Conservation (phyloP, 2,113 vertebrate species). For the Malurus alboscapulatus region DNA sequence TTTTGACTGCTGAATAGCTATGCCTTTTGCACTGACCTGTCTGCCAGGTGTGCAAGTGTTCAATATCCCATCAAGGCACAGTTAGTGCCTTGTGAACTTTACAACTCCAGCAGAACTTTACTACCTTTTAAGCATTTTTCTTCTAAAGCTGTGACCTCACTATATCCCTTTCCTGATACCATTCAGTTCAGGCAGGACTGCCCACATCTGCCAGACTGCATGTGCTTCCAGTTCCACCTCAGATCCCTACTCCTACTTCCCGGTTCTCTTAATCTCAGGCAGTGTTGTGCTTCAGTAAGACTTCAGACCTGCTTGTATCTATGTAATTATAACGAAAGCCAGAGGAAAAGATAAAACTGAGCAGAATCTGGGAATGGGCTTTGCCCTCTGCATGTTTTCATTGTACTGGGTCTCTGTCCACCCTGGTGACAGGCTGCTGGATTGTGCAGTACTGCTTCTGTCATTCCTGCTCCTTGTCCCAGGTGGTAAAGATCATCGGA, state of each 20-base stretch:
- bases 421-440: neutral
- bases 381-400: neutral
- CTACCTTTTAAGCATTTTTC: neutral
- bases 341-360: neutral
- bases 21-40: neutral
- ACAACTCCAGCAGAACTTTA: neutral
- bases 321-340: neutral
- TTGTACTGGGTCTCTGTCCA: neutral
- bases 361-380: neutral
- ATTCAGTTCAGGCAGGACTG: neutral
- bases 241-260: neutral
- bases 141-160: neutral
- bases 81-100: neutral
- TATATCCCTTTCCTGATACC: neutral
- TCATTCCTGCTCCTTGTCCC: neutral
- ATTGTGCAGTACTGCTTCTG: neutral
- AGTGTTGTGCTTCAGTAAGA: neutral
- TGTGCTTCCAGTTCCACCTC: neutral
- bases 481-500: neutral
- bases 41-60: neutral
- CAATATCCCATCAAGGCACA: neutral
- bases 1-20: neutral
- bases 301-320: neutral
- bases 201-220: neutral
- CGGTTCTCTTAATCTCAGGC: neutral